phyloP scores from a whole-genome alignment of 2,797 vertebrate species.

The Platalea minor region DNA sequence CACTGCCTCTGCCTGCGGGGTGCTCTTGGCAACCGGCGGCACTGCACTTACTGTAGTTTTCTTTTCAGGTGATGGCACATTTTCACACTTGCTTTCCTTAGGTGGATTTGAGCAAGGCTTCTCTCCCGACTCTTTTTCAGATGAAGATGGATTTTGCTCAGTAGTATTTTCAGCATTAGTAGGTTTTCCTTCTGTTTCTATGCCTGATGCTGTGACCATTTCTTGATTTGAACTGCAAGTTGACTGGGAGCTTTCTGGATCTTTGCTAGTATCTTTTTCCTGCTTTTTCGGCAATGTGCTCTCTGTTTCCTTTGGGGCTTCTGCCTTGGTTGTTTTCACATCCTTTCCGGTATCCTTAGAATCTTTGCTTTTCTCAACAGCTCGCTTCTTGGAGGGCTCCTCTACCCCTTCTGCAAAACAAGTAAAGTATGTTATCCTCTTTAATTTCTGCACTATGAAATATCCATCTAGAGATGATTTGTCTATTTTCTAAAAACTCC shows the following conservation, averaged over 20 bases:
- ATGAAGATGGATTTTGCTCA: slow-evolving; percentile 47
- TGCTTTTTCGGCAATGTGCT: slow-evolving; percentile 30
- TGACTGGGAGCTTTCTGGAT: not conserved
- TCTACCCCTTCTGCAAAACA: slow-evolving; percentile 78
- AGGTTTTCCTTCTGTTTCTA: not conserved
- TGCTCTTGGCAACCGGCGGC: not conserved
- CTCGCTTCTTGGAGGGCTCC: slow-evolving; percentile 70
- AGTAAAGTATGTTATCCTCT: slow-evolving; percentile 23
- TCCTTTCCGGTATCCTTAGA: slow-evolving; percentile 63
- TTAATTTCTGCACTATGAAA: not conserved
- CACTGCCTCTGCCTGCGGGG: not conserved
- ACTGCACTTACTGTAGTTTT: slow-evolving; percentile 27
- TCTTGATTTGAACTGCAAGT: slow-evolving; percentile 25
- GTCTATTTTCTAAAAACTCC: not conserved
- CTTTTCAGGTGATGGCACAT: slow-evolving; percentile 55
- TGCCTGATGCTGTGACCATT: not conserved
- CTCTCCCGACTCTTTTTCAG: slow-evolving; percentile 52
- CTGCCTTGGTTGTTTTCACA: slow-evolving; percentile 44
- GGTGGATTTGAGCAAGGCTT: slow-evolving; percentile 51
- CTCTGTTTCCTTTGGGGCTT: slow-evolving; percentile 37
- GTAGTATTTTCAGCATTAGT: slow-evolving; percentile 15
- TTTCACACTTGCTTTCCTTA: slow-evolving; percentile 58
- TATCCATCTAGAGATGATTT: not conserved
- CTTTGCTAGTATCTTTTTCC: slow-evolving; percentile 43
- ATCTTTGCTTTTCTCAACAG: slow-evolving; percentile 62